Conservation (phyloP, 2,113 vertebrate species). For the Callipepla californica region DNA sequence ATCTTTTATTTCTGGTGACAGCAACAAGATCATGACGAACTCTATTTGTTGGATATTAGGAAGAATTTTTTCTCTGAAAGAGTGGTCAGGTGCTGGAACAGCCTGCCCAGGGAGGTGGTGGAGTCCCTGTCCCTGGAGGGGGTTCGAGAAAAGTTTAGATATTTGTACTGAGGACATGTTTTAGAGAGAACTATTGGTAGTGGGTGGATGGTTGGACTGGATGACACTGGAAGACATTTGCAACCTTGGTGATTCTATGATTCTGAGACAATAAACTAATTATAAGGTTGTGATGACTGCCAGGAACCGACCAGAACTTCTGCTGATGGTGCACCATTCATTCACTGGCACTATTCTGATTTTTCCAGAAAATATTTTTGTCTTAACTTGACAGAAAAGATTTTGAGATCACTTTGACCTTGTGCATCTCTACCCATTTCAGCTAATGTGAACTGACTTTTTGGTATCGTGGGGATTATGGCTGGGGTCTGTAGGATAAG, state of each 20-base stretch:
- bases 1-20: not conserved
- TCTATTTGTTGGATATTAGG: not conserved
- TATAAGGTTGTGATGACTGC: not conserved
- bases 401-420: not conserved
- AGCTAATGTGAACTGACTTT: not conserved
- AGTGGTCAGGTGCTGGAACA: too few species aligned
- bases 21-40: not conserved
- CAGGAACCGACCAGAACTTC: fast-evolving
- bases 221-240: too few species aligned
- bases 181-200: too few species aligned
- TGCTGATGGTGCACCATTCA: fast-evolving
- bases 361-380: not conserved
- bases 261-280: not conserved
- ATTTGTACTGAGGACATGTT: too few species aligned
- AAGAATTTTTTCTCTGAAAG: too few species aligned
- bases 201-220: too few species aligned
- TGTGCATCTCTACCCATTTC: not conserved
- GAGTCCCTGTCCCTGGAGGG: too few species aligned
- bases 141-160: too few species aligned
- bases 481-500: not conserved
- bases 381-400: not conserved
- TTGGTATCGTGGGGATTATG: not conserved
- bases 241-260: too few species aligned
- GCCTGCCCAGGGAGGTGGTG: too few species aligned
- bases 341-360: not conserved